Percentiles rank a stretch among this genome's conserved stretches.
Evolutionary conservation across 2,888 invertebrate genomes (phyloP).

Genomic region (Odontocerum albicorne): DNA sequence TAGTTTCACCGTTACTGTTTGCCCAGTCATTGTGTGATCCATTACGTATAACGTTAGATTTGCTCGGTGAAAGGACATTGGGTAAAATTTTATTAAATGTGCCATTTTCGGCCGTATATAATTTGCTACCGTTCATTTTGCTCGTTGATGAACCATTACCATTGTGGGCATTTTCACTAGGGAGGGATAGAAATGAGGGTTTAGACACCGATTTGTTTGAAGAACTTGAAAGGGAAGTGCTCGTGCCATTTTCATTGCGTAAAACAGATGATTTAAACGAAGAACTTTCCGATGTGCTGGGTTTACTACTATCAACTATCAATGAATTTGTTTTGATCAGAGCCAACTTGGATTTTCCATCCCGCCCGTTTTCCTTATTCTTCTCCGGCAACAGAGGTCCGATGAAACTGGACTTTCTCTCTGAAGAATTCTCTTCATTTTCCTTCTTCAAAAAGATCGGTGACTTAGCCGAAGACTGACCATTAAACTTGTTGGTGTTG

Average conservation of each 20-base stretch:
- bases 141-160: background rate
- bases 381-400: slow-evolving; percentile 28
- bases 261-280: background rate
- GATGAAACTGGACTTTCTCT: slow-evolving; percentile 21
- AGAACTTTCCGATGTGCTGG: background rate
- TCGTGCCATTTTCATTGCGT: slow-evolving; percentile 1
- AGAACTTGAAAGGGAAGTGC: background rate
- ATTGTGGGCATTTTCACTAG: background rate
- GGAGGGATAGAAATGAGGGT: background rate
- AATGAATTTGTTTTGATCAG: slow-evolving; percentile 20
- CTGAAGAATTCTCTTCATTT: slow-evolving; percentile 36
- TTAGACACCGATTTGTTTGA: background rate
- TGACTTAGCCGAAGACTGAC: slow-evolving; percentile 21
- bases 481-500: slow-evolving; percentile 27
- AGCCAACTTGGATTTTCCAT: slow-evolving; percentile 12
- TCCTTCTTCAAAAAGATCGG: slow-evolving; percentile 38
- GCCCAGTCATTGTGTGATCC: background rate
- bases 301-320: slow-evolving; percentile 1
- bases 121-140: background rate
- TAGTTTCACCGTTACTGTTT: slow-evolving; percentile 9
- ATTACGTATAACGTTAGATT: slow-evolving; percentile 16
- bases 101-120: background rate
- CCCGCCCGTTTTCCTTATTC: slow-evolving; percentile 23
- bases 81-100: slow-evolving; percentile 1
- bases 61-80: slow-evolving; percentile 17